Evolutionary conservation across 2,113 vertebrate genomes (phyloP), one percentile per base, ranked within the genome.

Genomic region (Pheucticus melanocephalus): DNA sequence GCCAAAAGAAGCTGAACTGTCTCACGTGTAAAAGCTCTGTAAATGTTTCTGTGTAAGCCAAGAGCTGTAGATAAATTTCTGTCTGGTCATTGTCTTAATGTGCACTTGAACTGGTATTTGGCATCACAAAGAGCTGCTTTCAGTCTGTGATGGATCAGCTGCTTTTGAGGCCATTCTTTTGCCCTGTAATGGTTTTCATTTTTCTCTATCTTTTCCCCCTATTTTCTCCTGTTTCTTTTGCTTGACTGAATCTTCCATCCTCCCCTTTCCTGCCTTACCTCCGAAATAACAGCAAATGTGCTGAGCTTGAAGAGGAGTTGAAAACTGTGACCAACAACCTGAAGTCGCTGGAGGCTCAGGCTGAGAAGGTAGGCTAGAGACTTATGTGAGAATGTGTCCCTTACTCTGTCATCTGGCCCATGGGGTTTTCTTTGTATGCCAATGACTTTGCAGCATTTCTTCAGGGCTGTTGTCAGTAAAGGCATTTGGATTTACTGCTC

Each of bases 311-410:
- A 99, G 99, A 99, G 98, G 99, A 99, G 96, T 98, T 99, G 99
- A 99, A 99, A 99, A 99, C 99, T 98, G 99, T 99, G 98, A 99
- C 99, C 98, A 99, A 99, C 99, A 99, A 99, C 98, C 98, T 99
- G 98, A 99, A 99, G 99, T 99, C 99, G 97, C 98, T 99, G 99
- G 99, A 99, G 98, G 99, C 99, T 98, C 99, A 99, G 99, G 99
- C 99, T 97, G 99, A 99, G 98, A 99, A 99, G 99, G 99, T 99
- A 99, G 97, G 99, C 96, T 97, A 95, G 95, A 96, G 96, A 94
- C 75, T 71, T 82, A 44, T 0, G 22, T 90, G 89, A 88, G 68
- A 94, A 93, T 40, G n/a, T 85, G 21, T 64, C 88, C 72, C 56
- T 73, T 86, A 18, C 9, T 1, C 45, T 91, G 59, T 84, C 94